phyloP scores from a whole-genome alignment of 2,888 invertebrate species.

The Stenchaetothrips biformis region DNA sequence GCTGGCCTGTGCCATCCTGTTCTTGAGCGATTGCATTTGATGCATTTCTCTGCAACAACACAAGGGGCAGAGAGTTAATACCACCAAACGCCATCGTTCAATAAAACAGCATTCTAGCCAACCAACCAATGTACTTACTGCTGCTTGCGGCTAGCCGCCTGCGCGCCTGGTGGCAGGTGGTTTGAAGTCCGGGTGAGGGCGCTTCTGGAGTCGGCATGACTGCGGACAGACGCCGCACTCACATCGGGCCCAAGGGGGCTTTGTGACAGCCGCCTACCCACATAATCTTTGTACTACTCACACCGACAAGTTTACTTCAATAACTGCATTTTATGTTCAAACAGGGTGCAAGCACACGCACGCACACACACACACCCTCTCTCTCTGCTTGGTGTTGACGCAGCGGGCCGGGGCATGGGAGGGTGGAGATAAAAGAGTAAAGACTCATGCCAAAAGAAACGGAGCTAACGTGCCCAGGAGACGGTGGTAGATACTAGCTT shows the following conservation, averaged over 20 bases:
- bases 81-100: neutral
- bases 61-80: neutral
- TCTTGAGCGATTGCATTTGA: slow-evolving; percentile 37
- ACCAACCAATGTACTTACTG: neutral
- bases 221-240: slow-evolving; percentile 21
- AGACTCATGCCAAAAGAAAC: too few relatives aligned
- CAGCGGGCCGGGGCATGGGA: too few relatives aligned
- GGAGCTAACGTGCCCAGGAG: too few relatives aligned
- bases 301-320: neutral
- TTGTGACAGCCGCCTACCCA: slow-evolving; percentile 13
- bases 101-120: neutral
- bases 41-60: slow-evolving; percentile 14
- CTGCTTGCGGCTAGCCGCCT: slow-evolving; percentile 5
- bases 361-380: too few relatives aligned
- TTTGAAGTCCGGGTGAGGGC: slow-evolving; percentile 9
- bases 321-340: neutral
- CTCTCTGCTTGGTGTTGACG: too few relatives aligned
- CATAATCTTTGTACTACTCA: slow-evolving; percentile 23
- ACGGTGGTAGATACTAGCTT: too few relatives aligned
- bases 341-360: neutral
- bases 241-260: slow-evolving; percentile 17
- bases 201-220: slow-evolving; percentile 11
- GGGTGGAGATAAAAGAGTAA: too few relatives aligned
- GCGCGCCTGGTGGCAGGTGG: slow-evolving; percentile 10
- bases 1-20: neutral